phyloP scores from a whole-genome alignment of 2,888 invertebrate genomes.

The Drosophila eohydei region DNA sequence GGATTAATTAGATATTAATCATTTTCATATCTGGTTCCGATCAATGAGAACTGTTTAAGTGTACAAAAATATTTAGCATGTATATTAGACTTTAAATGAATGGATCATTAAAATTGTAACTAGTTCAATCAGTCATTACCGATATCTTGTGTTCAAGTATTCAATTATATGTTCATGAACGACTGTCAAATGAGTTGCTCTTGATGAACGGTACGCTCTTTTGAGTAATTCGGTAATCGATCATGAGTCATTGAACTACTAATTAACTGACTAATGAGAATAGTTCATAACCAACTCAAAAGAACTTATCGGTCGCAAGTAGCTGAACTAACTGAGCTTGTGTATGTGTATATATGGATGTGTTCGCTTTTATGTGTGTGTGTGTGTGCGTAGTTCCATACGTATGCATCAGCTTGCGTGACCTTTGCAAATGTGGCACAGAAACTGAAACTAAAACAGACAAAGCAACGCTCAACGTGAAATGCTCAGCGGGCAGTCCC shows the following conservation, averaged over 20 bases:
- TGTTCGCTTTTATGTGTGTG: background rate
- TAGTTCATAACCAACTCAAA: background rate
- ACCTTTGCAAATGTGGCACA: slow-evolving; percentile 70
- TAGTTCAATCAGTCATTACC: background rate
- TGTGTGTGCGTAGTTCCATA: background rate
- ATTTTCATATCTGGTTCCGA: background rate
- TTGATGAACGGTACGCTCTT: background rate
- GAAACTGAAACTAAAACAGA: slow-evolving; percentile 15
- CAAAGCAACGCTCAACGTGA: slow-evolving; percentile 10
- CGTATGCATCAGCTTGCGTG: slow-evolving; percentile 38
- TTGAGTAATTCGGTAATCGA: background rate
- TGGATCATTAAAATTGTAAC: background rate
- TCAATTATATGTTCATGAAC: background rate
- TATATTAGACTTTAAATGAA: background rate
- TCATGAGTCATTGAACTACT: slow-evolving; percentile 2
- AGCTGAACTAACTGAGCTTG: background rate
- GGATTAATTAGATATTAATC: slow-evolving; percentile 7
- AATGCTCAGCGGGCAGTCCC: slow-evolving; percentile 15
- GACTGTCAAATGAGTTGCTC: background rate
- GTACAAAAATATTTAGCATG: background rate
- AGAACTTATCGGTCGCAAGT: background rate
- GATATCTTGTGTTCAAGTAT: background rate
- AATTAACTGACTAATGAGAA: background rate
- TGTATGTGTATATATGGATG: background rate
- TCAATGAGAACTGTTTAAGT: background rate